phyloP scores from a whole-genome alignment of 2,113 vertebrate species.

The Miniopterus natalensis region DNA sequence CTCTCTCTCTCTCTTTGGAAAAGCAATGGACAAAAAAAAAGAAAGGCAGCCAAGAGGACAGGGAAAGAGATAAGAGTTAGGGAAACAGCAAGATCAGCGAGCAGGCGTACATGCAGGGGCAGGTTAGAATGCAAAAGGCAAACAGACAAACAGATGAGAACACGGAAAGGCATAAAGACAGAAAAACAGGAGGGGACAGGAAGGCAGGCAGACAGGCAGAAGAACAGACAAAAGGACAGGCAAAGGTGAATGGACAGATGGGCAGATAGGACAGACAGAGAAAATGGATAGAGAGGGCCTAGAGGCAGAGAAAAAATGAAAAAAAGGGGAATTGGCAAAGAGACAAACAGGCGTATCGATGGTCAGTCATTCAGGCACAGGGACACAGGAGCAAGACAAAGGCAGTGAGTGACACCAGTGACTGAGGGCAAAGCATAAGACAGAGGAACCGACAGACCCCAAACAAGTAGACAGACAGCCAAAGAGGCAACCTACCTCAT shows the following conservation, averaged over 20 bases:
- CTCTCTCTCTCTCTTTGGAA: too few species aligned
- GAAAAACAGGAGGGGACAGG: not conserved
- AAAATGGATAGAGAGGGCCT: not conserved
- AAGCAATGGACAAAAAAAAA: not conserved
- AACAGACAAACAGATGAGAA: not conserved
- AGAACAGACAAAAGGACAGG: not conserved
- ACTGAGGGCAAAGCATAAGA: not conserved
- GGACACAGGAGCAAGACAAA: not conserved
- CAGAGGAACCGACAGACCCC: not conserved
- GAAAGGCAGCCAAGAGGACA: not conserved
- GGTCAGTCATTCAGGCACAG: accelerated
- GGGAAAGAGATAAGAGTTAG: not conserved
- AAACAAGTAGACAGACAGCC: accelerated
- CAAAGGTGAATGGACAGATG: not conserved
- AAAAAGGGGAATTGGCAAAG: not conserved
- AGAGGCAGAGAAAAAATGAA: not conserved
- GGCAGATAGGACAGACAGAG: not conserved
- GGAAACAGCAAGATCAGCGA: accelerated
- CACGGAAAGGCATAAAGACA: not conserved
- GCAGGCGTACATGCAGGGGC: not conserved
- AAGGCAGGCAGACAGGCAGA: not conserved
- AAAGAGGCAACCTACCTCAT: constrained; percentile 82
- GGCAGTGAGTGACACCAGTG: not conserved
- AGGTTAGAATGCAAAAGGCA: not conserved
- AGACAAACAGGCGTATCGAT: accelerated